Percentiles rank a stretch among this genome's conserved stretches.
phyloP scores from a whole-genome alignment of 1,140 invertebrate genomes.

The Hyles euphorbiae region DNA sequence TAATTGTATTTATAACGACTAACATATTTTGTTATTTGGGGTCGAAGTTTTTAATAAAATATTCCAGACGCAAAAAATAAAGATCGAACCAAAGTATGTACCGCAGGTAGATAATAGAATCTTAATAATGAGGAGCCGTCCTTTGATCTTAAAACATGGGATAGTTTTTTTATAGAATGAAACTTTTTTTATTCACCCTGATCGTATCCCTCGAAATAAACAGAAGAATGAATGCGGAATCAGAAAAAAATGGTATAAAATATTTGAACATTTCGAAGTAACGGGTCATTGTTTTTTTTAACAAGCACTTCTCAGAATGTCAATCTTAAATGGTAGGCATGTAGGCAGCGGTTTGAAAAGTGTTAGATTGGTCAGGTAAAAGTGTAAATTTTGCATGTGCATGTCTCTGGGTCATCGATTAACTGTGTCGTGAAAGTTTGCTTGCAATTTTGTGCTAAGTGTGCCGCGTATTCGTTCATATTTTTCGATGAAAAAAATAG shows the following conservation, averaged over 20 bases:
- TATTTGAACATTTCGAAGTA: no score
- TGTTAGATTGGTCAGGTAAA: conserved; percentile 8
- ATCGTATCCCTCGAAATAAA: background rate
- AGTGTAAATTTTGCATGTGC: conserved; percentile 16
- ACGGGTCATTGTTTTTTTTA: no score
- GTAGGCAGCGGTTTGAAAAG: no score
- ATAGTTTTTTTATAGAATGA: background rate
- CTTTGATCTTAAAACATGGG: conserved; percentile 6
- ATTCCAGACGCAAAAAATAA: no score
- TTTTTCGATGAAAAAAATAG: background rate
- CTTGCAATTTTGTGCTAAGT: conserved; percentile 7
- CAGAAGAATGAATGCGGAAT: no score
- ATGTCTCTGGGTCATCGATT: conserved; percentile 9
- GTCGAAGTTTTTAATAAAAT: no score
- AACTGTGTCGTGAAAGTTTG: conserved; percentile 13
- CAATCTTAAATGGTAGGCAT: no score
- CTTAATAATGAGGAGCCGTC: conserved; percentile 2
- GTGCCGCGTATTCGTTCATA: background rate
- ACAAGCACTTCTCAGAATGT: no score
- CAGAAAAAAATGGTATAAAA: no score
- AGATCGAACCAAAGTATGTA: no score
- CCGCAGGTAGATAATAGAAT: conserved; percentile 6
- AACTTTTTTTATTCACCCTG: conserved; percentile 4
- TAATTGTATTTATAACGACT: no score
- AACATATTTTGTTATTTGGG: no score